Percentiles rank a stretch among this genome's conserved stretches.
These are phyloP conservation scores for Acronicta aceris DNA, from an alignment of 2,888 invertebrate genomes.

Conservation along the genomic window DNA sequence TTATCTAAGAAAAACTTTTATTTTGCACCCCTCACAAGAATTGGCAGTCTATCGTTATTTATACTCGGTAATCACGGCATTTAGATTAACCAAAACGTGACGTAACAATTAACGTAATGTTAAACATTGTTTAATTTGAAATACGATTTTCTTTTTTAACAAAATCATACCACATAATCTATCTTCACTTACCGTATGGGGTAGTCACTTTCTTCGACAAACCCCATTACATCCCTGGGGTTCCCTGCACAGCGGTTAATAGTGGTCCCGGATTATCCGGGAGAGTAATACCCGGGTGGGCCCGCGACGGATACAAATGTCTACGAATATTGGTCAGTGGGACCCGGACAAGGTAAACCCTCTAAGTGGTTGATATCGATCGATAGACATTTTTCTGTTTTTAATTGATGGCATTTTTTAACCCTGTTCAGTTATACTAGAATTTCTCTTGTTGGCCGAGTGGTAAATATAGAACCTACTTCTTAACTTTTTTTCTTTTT, in stretches of 20 bases:
- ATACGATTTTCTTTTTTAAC: too few species aligned
- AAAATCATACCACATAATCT: not conserved
- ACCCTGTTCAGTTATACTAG: too few species aligned
- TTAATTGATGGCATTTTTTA: not conserved
- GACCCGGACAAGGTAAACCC: constrained; percentile 41
- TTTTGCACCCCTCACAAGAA: too few species aligned
- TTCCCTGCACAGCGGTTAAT: constrained; percentile 68
- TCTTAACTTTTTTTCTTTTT: too few species aligned
- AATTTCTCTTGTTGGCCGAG: too few species aligned
- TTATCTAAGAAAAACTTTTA: too few species aligned
- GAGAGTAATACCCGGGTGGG: constrained; percentile 62
- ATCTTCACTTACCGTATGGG: not conserved
- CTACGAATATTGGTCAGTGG: constrained; percentile 68
- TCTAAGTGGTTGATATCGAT: constrained; percentile 23
- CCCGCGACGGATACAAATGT: constrained; percentile 70
- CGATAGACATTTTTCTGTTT: constrained; percentile 9
- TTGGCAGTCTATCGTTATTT: too few species aligned
- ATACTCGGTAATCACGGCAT: too few species aligned
- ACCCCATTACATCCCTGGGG: constrained; percentile 54
- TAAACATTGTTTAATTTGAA: too few species aligned
- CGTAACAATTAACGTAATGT: too few species aligned
- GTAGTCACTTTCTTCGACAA: constrained; percentile 24
- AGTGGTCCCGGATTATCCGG: constrained; percentile 72
- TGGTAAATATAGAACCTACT: too few species aligned
- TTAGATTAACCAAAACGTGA: too few species aligned